A percentile compares a stretch with the other conserved stretches of the same genome.
Evolutionary conservation across 2,797 vertebrate species (phyloP).

Genomic region (Syndactyla subalaris): DNA sequence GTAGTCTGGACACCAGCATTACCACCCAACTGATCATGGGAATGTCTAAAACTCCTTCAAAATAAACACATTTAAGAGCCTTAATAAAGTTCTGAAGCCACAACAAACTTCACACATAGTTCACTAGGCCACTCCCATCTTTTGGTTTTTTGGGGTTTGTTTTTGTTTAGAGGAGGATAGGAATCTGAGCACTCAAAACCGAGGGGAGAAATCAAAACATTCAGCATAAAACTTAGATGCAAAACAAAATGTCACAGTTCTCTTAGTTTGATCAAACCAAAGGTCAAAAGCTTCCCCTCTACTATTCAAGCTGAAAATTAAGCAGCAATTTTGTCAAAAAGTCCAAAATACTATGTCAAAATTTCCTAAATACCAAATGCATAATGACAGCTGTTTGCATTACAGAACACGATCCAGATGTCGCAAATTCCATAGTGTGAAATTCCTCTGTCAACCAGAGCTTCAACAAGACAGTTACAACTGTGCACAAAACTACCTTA

Average conservation of each 20-base stretch:
- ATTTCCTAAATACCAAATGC: background rate
- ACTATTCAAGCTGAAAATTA: background rate
- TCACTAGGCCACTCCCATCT: background rate
- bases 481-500: background rate
- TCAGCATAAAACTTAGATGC: background rate
- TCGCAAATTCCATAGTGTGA: background rate
- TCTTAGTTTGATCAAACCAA: background rate
- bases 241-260: background rate
- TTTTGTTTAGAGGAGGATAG: background rate
- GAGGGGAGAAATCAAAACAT: background rate
- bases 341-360: background rate
- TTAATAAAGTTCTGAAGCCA: slow-evolving; percentile 1
- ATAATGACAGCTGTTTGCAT: background rate
- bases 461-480: background rate
- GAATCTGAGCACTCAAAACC: background rate
- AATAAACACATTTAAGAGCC: slow-evolving; percentile 26
- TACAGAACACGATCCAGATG: background rate
- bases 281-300: background rate
- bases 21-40: slow-evolving; percentile 99
- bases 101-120: background rate
- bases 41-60: slow-evolving; percentile 93
- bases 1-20: slow-evolving; percentile 94
- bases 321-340: background rate
- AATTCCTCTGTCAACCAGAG: background rate
- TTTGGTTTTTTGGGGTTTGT: too few species aligned